These are phyloP conservation scores for Sylvilagus floridanus DNA, from an alignment of 2,797 vertebrate genomes.

Conservation along the genomic window DNA sequence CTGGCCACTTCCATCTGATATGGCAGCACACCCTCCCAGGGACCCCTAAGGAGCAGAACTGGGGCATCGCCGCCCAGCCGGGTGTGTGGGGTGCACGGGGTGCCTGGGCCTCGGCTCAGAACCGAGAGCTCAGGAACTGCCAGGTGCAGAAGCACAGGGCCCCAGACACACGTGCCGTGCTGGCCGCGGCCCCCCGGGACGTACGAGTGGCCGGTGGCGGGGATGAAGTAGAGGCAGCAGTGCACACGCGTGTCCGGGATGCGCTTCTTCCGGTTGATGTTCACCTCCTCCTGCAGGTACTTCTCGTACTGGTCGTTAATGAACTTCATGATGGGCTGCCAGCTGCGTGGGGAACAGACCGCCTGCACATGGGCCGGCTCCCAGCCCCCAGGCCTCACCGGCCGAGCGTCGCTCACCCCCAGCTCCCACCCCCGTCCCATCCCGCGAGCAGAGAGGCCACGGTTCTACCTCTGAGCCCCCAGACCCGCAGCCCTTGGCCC, in stretches of 20 bases:
- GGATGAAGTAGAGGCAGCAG: constrained; percentile 99
- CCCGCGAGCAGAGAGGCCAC: rapidly evolving
- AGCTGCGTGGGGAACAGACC: constrained; percentile 86
- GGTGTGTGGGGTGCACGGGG: too few relatives aligned
- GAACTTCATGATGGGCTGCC: constrained; percentile 99
- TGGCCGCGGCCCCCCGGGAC: constrained; percentile 45
- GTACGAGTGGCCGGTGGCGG: constrained; percentile 98
- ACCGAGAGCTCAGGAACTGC: too few relatives aligned
- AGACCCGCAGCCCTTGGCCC: not conserved
- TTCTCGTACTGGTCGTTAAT: constrained; percentile 98
- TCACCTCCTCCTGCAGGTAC: constrained; percentile 97
- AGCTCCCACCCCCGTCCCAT: not conserved
- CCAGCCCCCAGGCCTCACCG: not conserved
- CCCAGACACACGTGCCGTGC: not conserved
- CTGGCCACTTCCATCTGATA: not conserved
- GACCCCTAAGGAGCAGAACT: too few relatives aligned
- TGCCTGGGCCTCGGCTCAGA: too few relatives aligned
- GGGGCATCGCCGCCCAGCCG: too few relatives aligned
- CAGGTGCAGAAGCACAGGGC: not conserved
- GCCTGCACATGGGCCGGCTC: rapidly evolving
- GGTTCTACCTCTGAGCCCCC: not conserved
- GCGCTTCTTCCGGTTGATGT: constrained; percentile 96
- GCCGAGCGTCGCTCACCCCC: rapidly evolving
- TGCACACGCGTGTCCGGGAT: constrained; percentile 98
- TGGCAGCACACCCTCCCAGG: rapidly evolving